These are phyloP conservation scores for Tachysurus fulvidraco DNA, from an alignment of 2,113 vertebrate species.

Conservation along the genomic window DNA sequence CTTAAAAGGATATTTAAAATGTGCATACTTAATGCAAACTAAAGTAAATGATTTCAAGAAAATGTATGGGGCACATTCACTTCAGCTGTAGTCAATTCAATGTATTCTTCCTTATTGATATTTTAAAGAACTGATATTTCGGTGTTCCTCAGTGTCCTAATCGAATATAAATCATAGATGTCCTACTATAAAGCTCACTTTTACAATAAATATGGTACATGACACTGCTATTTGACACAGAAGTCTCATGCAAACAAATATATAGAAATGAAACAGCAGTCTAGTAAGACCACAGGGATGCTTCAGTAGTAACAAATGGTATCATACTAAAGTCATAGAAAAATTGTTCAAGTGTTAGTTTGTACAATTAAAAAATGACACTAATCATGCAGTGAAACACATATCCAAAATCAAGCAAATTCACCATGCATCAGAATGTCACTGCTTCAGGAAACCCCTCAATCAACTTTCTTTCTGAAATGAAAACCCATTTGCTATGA, in stretches of 20 bases:
- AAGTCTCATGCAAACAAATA: constrained; percentile 79
- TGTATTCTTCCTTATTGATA: constrained; percentile 1
- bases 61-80: constrained; percentile 64
- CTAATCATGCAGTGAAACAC: constrained; percentile 87
- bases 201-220: constrained; percentile 77
- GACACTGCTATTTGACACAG: constrained; percentile 69
- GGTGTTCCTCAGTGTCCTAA: constrained; percentile 35
- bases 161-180: constrained; percentile 48
- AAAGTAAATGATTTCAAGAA: not conserved
- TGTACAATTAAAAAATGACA: constrained; percentile 70
- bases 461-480: constrained; percentile 59
- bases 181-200: constrained; percentile 64
- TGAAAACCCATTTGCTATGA: constrained; percentile 51
- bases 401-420: constrained; percentile 75
- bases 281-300: constrained; percentile 66
- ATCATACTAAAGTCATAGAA: constrained; percentile 81
- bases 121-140: constrained; percentile 44
- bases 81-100: constrained; percentile 65
- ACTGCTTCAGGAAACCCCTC: constrained; percentile 62
- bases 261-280: constrained; percentile 64
- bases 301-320: constrained; percentile 89
- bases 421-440: constrained; percentile 76
- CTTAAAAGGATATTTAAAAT: constrained; percentile 6
- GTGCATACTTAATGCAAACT: not conserved
- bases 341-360: constrained; percentile 88